Evolutionary conservation across 2,888 invertebrate species (phyloP), one percentile per base, ranked within the genome.

Genomic region (Ganaspis brasiliensis): DNA sequence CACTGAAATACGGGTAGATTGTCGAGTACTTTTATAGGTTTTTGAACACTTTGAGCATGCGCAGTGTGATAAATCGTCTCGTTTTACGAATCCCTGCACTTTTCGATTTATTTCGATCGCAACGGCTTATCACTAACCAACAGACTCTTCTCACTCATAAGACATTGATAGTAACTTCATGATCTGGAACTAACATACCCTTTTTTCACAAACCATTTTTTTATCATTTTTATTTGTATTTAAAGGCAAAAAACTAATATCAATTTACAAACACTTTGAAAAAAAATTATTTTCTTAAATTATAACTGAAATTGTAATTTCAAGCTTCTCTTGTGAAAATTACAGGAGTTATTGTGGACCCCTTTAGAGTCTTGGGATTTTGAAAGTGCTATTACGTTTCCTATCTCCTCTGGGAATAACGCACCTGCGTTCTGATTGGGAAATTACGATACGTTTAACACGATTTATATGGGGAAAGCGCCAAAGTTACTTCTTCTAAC

Each of bases 11-110:
- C 83, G 82, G 77, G 80, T 83, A 83, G 84, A 87, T 84, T 75
- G 78, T 82, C 82, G 83, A 24, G 67, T 45, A 83, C 88, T 88
- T 89, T 89, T 89, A 89, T 89, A 89, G 83, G 77, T 74, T 52
- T 81, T 80, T 81, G 67, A 79, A 75, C 76, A 74, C 73, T 45
- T 45, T 77, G 86, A 87, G 86, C 89, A 87, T 89, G 89, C 88
- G 86, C 87, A 85, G 82, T 86, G 82, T 84, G 77, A 80, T 37
- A 67, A 31, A 71, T 75, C 78, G 77, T 78, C 74, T 75, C 67
- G 72, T 87, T 89, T 90, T 88, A 89, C 90, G 89, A 87, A 75
- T 88, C 86, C 86, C 82, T 88, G 90, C 88, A 85, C 87, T 88
- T 89, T 89, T 88, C 89, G 86, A 90, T 91, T 89, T 90, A 87